Evolutionary conservation across 2,888 invertebrate species (phyloP).

Genomic region (Cylindroiulus punctatus): DNA sequence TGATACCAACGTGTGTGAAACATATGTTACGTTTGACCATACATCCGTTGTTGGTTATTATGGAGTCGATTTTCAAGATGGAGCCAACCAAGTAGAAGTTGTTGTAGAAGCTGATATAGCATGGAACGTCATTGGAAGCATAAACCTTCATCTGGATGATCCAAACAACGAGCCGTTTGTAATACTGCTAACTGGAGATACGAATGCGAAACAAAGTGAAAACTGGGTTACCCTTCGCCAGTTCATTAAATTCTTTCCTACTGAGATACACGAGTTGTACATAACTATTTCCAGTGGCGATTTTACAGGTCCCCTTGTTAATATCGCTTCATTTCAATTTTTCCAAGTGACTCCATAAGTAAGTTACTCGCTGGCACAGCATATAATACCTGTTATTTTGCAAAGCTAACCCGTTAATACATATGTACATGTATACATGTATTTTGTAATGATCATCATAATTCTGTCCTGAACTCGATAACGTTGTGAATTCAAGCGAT

Average conservation of each 20-base stretch:
- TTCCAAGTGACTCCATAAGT: not conserved
- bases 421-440: no score
- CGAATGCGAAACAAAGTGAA: not conserved
- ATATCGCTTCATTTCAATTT: not conserved
- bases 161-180: not conserved
- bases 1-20: not conserved
- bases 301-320: not conserved
- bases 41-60: not conserved
- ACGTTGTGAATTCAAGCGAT: no score
- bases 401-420: no score
- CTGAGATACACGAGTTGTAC: not conserved
- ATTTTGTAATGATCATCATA: no score
- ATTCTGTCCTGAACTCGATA: no score
- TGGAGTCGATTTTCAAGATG: not conserved
- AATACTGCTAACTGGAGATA: not conserved
- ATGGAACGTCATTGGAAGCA: not conserved
- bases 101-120: not conserved
- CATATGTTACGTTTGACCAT: not conserved
- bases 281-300: not conserved
- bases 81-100: not conserved
- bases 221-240: not conserved
- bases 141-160: constrained; percentile 18
- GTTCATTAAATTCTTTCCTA: not conserved
- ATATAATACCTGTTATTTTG: no score
- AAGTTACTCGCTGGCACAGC: no score